These are phyloP conservation scores for Blastobasis adustella DNA, from an alignment of 2,888 invertebrate species.

Conservation along the genomic window DNA sequence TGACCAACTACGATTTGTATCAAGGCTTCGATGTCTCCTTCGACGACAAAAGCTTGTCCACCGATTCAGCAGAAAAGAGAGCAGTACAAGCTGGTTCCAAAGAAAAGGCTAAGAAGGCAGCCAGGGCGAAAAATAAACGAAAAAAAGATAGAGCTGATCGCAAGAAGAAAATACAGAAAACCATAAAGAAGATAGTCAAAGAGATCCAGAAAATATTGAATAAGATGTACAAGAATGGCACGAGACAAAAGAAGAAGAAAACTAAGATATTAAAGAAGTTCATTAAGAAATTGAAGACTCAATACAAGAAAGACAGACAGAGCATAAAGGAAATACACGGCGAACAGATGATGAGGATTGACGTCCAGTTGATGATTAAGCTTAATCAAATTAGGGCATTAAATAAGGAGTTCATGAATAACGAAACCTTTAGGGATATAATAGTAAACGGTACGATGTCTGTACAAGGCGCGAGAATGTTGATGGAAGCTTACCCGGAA, in stretches of 20 bases:
- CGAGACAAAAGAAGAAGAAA: slow-evolving; percentile 37
- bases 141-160: slow-evolving; percentile 27
- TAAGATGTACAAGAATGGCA: slow-evolving; percentile 41
- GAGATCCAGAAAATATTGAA: slow-evolving; percentile 46
- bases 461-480: slow-evolving; percentile 26
- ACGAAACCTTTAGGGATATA: slow-evolving; percentile 46
- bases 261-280: slow-evolving; percentile 52
- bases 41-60: slow-evolving; percentile 33
- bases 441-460: slow-evolving; percentile 43
- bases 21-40: slow-evolving; percentile 55
- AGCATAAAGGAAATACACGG: slow-evolving; percentile 44
- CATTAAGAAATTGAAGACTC: slow-evolving; percentile 42
- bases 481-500: slow-evolving; percentile 45
- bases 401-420: slow-evolving; percentile 38
- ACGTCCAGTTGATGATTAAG: slow-evolving; percentile 26
- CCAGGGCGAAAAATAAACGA: slow-evolving; percentile 27
- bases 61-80: slow-evolving; percentile 37
- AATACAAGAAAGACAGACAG: slow-evolving; percentile 45
- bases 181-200: slow-evolving; percentile 38
- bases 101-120: slow-evolving; percentile 20
- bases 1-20: slow-evolving; percentile 53
- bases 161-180: slow-evolving; percentile 42
- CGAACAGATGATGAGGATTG: slow-evolving; percentile 37
- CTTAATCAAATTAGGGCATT: slow-evolving; percentile 33
- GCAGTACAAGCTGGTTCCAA: slow-evolving; percentile 15